Conservation (phyloP, 2,113 vertebrate genomes). For the Smithornis capensis region DNA sequence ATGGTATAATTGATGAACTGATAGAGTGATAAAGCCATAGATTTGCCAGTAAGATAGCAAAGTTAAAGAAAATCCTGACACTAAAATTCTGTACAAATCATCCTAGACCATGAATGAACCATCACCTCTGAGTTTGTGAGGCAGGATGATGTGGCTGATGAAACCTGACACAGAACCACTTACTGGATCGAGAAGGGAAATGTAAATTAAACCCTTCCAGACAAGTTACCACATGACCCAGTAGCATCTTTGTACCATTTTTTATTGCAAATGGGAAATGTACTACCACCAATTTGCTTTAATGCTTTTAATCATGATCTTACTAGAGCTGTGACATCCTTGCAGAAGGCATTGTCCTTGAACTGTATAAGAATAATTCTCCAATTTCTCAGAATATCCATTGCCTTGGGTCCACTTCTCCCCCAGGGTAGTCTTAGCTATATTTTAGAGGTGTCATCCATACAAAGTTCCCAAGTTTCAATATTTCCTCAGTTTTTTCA, state of each 20-base stretch:
- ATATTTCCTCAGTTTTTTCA: neutral
- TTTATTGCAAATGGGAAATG: neutral
- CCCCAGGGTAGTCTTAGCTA: neutral
- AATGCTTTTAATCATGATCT: neutral
- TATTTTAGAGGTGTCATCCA: neutral
- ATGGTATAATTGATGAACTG: neutral
- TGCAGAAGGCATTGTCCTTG: neutral
- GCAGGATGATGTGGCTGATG: neutral
- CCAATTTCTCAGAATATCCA: neutral
- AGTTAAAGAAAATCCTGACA: neutral
- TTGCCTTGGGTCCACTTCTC: neutral
- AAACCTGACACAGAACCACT: neutral
- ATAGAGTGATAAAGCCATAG: neutral
- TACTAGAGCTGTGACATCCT: neutral
- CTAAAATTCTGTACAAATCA: neutral
- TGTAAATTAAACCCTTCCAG: neutral
- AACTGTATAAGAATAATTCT: neutral
- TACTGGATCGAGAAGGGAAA: neutral
- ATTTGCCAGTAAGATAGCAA: neutral
- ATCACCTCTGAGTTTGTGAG: neutral
- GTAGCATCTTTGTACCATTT: neutral
- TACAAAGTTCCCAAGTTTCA: neutral
- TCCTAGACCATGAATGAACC: too few relatives aligned
- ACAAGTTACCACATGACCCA: neutral
- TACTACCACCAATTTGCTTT: neutral